Conservation (phyloP, 2,888 invertebrate species). For the Parapristionchus giblindavisi region DNA sequence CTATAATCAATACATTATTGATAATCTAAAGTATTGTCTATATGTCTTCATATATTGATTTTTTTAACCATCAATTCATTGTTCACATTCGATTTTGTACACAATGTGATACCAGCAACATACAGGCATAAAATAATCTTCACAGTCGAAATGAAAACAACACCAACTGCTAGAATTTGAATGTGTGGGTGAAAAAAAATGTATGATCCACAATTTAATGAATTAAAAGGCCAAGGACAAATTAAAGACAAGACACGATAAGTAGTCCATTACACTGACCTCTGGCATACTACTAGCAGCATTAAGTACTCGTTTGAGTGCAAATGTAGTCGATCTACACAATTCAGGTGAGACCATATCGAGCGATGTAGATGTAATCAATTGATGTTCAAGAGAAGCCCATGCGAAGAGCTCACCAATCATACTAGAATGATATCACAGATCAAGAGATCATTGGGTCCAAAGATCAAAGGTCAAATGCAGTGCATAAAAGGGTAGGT, state of each 20-base stretch:
- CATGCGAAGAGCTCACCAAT: slow-evolving; percentile 54
- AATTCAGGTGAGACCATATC: slow-evolving; percentile 36
- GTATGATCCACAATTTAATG: not conserved
- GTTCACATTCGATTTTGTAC: too few relatives aligned
- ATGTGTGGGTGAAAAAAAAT: too few relatives aligned
- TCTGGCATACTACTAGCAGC: slow-evolving; percentile 46
- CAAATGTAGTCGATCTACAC: slow-evolving; percentile 47
- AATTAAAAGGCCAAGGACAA: not conserved
- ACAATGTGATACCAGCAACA: too few relatives aligned
- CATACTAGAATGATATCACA: slow-evolving; percentile 42
- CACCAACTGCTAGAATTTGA: too few relatives aligned
- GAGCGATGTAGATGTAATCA: slow-evolving; percentile 39
- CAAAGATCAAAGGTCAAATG: not conserved
- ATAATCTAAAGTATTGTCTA: not conserved
- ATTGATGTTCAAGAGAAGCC: slow-evolving; percentile 51
- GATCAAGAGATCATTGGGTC: not conserved
- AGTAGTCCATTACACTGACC: not conserved
- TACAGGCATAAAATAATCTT: too few relatives aligned
- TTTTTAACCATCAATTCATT: too few relatives aligned
- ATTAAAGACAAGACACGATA: not conserved
- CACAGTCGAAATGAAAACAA: too few relatives aligned
- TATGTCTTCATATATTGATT: not conserved
- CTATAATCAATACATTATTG: not conserved
- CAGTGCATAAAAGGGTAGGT: too few relatives aligned
- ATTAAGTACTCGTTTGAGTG: slow-evolving; percentile 47